Conservation (phyloP, 2,113 vertebrate species). For the Hyperopisus bebe region DNA sequence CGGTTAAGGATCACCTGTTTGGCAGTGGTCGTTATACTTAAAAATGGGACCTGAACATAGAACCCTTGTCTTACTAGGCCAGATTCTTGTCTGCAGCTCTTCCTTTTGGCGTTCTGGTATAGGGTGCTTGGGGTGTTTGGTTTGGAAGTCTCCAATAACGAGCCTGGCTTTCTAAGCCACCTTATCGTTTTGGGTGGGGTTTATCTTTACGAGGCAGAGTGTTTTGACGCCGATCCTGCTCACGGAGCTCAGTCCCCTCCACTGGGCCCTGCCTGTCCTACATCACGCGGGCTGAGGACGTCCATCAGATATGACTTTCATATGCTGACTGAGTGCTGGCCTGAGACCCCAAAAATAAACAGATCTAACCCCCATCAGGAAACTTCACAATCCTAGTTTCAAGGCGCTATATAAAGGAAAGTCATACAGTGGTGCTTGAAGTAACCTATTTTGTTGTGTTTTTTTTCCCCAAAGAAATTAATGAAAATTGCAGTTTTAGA, state of each 20-base stretch:
- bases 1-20: neutral
- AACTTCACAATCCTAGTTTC: neutral
- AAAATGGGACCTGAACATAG: neutral
- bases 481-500: neutral
- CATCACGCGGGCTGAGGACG: neutral
- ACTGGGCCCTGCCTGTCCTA: neutral
- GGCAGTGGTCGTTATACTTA: neutral
- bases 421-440: neutral
- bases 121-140: neutral
- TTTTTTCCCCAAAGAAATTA: neutral
- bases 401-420: neutral
- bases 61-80: neutral
- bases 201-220: neutral
- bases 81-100: neutral
- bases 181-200: neutral
- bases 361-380: neutral
- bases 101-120: neutral
- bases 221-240: neutral
- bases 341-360: neutral
- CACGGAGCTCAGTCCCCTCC: neutral
- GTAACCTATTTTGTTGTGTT: neutral
- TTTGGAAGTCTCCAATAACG: neutral
- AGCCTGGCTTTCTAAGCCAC: neutral
- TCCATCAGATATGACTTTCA: neutral
- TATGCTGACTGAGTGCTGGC: neutral